phyloP scores from a whole-genome alignment of 1,140 invertebrate species.

The Bombus huntii region DNA sequence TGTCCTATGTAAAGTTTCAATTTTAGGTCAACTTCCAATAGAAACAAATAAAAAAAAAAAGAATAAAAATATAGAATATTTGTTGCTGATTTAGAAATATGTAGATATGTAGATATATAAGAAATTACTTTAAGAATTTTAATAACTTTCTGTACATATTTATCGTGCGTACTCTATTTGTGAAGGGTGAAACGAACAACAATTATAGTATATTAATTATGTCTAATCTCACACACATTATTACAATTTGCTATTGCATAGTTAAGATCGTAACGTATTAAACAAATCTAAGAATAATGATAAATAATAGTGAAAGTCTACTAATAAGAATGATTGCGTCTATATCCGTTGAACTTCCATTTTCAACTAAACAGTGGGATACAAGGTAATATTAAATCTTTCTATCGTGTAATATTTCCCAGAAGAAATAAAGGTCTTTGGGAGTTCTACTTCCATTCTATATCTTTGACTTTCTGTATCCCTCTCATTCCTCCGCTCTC shows the following conservation, averaged over 20 bases:
- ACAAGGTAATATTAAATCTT: conserved; percentile 38
- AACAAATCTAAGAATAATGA: neutral
- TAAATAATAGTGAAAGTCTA: neutral
- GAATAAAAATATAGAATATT: neutral
- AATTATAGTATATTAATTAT: too few species aligned
- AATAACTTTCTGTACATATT: too few species aligned
- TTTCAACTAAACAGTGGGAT: neutral
- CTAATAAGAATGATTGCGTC: neutral
- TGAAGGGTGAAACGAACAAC: too few species aligned
- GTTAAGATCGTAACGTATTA: neutral
- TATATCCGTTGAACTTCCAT: conserved; percentile 4
- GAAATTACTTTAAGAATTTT: neutral
- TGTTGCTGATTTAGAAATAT: neutral
- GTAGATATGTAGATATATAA: neutral
- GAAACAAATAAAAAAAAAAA: neutral
- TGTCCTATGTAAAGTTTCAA: neutral
- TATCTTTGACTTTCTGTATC: neutral
- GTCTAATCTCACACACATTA: too few species aligned
- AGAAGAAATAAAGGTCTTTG: conserved; percentile 54
- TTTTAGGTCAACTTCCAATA: neutral
- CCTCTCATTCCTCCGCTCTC: neutral
- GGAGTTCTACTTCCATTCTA: conserved; percentile 39
- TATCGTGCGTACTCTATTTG: too few species aligned
- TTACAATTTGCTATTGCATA: too few species aligned
- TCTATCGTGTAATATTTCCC: conserved; percentile 46